These are phyloP conservation scores for Xenus cinereus DNA, from an alignment of 2,113 vertebrate species.

Conservation along the genomic window DNA sequence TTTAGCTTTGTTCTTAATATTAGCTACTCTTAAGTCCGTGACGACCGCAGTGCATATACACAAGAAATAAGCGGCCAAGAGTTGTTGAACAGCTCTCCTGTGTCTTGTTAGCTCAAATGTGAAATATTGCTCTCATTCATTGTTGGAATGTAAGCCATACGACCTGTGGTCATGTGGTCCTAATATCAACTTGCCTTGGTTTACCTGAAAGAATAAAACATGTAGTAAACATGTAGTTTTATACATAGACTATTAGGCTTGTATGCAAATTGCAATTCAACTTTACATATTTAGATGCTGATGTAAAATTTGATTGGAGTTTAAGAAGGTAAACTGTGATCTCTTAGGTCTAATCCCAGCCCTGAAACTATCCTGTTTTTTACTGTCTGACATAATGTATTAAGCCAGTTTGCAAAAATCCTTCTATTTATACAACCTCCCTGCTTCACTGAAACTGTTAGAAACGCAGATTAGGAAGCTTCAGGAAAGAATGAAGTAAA, in stretches of 20 bases:
- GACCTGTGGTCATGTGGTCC: background rate
- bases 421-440: background rate
- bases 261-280: background rate
- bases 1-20: background rate
- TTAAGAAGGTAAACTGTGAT: background rate
- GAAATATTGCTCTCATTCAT: background rate
- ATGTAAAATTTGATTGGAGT: background rate
- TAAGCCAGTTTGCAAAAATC: background rate
- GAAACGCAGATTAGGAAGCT: background rate
- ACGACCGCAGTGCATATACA: background rate
- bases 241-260: background rate
- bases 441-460: background rate
- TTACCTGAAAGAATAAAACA: background rate
- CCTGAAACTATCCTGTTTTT: background rate
- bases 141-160: background rate
- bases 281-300: background rate
- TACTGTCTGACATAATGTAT: background rate
- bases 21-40: background rate
- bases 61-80: background rate
- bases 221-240: background rate
- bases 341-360: background rate
- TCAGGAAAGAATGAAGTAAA: background rate
- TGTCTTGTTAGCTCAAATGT: slow-evolving; percentile 9
- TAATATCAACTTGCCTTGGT: background rate
- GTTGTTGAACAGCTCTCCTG: background rate